Conservation (phyloP, 2,888 invertebrate species). For the Boloria selene region DNA sequence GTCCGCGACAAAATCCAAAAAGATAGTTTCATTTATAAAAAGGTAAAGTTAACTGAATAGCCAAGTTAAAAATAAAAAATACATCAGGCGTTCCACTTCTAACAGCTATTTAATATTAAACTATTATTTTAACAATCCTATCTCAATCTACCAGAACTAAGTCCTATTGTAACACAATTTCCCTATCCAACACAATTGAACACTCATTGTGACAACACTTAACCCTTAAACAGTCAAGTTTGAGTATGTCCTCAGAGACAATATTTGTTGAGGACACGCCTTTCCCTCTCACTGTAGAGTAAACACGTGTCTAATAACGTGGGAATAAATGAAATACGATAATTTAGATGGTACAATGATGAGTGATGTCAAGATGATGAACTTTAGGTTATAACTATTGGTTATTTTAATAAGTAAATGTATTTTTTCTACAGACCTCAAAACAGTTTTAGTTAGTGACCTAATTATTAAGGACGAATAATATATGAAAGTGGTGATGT, state of each 20-base stretch:
- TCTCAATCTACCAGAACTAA: conserved; percentile 31
- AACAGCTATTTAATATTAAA: conserved; percentile 4
- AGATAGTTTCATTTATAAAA: too few relatives aligned
- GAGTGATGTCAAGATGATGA: conserved; percentile 5
- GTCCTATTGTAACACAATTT: conserved; percentile 37
- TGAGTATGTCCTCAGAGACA: conserved; percentile 77
- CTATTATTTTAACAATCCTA: conserved; percentile 24
- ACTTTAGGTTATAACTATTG: not conserved
- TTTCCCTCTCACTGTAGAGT: conserved; percentile 56
- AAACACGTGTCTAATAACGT: conserved; percentile 71
- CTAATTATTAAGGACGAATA: too few relatives aligned
- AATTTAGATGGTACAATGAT: conserved; percentile 58
- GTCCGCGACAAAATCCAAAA: too few relatives aligned
- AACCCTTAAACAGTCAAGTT: conserved; percentile 69
- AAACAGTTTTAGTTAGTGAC: too few relatives aligned
- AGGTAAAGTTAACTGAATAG: too few relatives aligned
- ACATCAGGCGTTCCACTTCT: not conserved
- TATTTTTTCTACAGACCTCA: too few relatives aligned
- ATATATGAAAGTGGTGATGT: too few relatives aligned
- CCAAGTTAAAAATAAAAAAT: not conserved
- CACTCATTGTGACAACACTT: conserved; percentile 55
- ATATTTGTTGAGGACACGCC: conserved; percentile 76
- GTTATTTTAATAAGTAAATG: not conserved
- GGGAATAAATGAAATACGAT: conserved; percentile 68
- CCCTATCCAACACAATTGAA: conserved; percentile 45